Conservation (phyloP, 2,888 invertebrate species). For the Leucoma salicis region DNA sequence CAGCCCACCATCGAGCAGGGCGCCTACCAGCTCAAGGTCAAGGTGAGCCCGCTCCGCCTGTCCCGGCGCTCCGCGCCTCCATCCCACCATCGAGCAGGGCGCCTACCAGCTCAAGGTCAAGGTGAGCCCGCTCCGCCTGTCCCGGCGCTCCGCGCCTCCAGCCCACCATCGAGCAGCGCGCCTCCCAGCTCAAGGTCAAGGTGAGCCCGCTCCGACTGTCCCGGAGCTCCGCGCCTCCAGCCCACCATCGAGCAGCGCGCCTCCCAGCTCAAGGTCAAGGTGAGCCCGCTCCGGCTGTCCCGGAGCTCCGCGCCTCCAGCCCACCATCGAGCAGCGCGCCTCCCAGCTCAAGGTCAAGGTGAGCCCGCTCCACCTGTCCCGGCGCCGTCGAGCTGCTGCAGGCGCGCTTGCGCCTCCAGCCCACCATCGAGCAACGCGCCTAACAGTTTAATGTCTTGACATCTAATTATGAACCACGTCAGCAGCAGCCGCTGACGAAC, state of each 20-base stretch:
- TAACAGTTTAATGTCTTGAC: constrained; percentile 85
- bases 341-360: constrained; percentile 84
- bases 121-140: constrained; percentile 51
- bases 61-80: constrained; percentile 60
- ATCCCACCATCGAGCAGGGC: constrained; percentile 84
- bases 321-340: constrained; percentile 84
- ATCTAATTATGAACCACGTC: too few species aligned
- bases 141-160: constrained; percentile 58
- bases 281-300: constrained; percentile 47
- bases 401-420: constrained; percentile 63
- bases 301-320: constrained; percentile 68
- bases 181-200: constrained; percentile 84
- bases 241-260: constrained; percentile 85
- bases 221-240: constrained; percentile 60
- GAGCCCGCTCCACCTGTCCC: constrained; percentile 59
- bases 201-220: constrained; percentile 50
- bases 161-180: constrained; percentile 85
- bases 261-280: constrained; percentile 84
- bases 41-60: constrained; percentile 54
- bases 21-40: constrained; percentile 85
- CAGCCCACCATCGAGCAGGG: constrained; percentile 85
- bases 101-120: constrained; percentile 85
- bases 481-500: too few species aligned
- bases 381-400: constrained; percentile 49
- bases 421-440: constrained; percentile 86